Evolutionary conservation across 2,797 vertebrate genomes (phyloP), one percentile per base, ranked within the genome.

Genomic region (Poecilia wingei): DNA sequence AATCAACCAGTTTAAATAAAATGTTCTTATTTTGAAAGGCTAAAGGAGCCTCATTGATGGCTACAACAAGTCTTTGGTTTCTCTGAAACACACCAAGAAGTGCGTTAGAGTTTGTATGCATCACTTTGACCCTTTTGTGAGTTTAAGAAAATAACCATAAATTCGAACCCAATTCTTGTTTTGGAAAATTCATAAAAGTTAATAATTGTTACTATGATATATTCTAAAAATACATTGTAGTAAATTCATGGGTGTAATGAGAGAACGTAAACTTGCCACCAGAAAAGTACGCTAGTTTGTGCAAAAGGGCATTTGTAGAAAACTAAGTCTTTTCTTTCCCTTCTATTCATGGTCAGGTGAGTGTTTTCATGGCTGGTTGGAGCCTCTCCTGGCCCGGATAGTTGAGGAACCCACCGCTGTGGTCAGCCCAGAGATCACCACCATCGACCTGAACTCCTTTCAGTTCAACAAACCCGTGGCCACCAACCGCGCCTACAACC

Each of bases 301-400:
- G 39, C 22, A 43, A 22, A 12, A 69, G 39, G 25, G 66, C 66
- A 14, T 13, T 43, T 69, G 22, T 69, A 43, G 12, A 43, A 43
- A 43, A 69, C 6, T 73, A 76, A 49, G 14, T 41, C 1, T 47
- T 59, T 13, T 49, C 13, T 78, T 13, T 74, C 5, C 13, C 18
- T 55, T 41, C 7, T 69, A 7, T 47, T 28, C 7, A n/a, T 64
- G 3, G 55, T 3, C 82, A 99, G 98, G 98, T 2, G 98, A 99
- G 88, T 99, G 98, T 89, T 99, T 99, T 91, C 96, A 97, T 0
- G 97, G 98, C 31, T 99, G 98, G 98, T 92, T 99, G 33, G 98
- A 99, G 86, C 98, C 98, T 1, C 95, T 99, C 33, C 86, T 99
- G 49, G 95, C 95, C 2, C 96, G 98, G 33, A 98, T 99, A 4